Percentiles rank a stretch among this genome's conserved stretches.
These are phyloP conservation scores for Mesorhabditis sp. DNA, from an alignment of 2,888 invertebrate genomes.

Conservation along the genomic window DNA sequence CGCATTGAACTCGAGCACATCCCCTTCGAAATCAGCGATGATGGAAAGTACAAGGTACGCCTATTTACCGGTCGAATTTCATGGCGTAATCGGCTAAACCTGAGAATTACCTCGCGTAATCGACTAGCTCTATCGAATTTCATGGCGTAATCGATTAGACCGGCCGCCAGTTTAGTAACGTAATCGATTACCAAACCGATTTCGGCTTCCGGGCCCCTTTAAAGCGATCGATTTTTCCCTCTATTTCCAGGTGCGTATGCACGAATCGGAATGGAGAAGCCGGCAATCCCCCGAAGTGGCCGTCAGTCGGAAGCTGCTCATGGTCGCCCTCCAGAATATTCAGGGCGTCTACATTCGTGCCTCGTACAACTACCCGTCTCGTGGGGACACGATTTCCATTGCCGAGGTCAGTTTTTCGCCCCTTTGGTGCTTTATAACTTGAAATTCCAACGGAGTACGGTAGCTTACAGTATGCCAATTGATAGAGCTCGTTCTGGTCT, in stretches of 20 bases:
- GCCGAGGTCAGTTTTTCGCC: conserved; percentile 25
- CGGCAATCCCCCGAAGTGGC: conserved; percentile 64
- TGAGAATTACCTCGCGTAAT: too few relatives aligned
- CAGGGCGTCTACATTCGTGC: conserved; percentile 61
- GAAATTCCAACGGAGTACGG: not conserved
- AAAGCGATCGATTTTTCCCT: too few relatives aligned
- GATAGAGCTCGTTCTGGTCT: too few relatives aligned
- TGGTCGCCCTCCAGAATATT: conserved; percentile 86
- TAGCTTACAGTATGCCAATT: too few relatives aligned
- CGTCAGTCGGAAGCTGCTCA: conserved; percentile 75
- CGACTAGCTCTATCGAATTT: too few relatives aligned
- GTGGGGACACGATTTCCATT: conserved; percentile 44
- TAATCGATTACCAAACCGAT: too few relatives aligned
- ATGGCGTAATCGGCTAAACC: too few relatives aligned
- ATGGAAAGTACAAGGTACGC: conserved; percentile 62
- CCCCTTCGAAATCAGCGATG: conserved; percentile 59
- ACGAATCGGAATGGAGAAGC: conserved; percentile 69
- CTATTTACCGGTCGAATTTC: conserved; percentile 40
- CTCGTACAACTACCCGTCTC: conserved; percentile 44
- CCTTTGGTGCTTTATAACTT: too few relatives aligned
- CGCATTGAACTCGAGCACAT: conserved; percentile 75
- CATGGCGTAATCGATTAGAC: too few relatives aligned
- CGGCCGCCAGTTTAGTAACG: too few relatives aligned
- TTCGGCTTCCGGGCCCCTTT: too few relatives aligned
- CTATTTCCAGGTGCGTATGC: conserved; percentile 50